These are phyloP conservation scores for Empidonax alnorum DNA, from an alignment of 2,113 vertebrate genomes.

Conservation along the genomic window DNA sequence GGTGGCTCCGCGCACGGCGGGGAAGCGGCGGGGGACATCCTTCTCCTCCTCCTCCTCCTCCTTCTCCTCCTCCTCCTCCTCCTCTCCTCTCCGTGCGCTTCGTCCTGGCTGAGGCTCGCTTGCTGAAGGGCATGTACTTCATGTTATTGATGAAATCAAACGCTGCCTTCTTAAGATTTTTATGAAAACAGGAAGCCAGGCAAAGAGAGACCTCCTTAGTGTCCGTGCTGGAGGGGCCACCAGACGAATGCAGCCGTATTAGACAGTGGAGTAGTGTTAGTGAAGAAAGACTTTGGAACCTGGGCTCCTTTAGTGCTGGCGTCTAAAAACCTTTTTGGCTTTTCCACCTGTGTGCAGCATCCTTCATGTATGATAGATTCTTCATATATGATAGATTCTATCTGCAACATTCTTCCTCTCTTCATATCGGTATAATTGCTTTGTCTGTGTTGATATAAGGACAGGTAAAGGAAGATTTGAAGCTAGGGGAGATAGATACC, in stretches of 20 bases:
- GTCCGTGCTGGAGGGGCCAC: neutral
- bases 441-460: neutral
- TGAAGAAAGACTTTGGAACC: neutral
- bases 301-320: neutral
- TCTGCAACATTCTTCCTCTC: neutral
- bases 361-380: neutral
- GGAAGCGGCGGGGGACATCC: neutral
- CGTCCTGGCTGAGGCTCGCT: neutral
- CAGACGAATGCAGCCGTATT: neutral
- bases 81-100: neutral
- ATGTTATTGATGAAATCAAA: rapidly evolving
- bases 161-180: neutral
- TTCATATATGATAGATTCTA: neutral
- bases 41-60: neutral
- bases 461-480: neutral
- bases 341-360: neutral
- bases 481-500: neutral
- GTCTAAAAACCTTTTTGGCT: neutral
- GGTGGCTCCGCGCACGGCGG: neutral
- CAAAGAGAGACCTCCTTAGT: neutral
- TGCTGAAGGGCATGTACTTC: neutral
- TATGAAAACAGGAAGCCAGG: neutral
- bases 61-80: neutral
- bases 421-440: neutral
- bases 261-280: neutral